These are phyloP conservation scores for Leptopilina boulardi DNA, from an alignment of 1,140 invertebrate species.

Conservation along the genomic window DNA sequence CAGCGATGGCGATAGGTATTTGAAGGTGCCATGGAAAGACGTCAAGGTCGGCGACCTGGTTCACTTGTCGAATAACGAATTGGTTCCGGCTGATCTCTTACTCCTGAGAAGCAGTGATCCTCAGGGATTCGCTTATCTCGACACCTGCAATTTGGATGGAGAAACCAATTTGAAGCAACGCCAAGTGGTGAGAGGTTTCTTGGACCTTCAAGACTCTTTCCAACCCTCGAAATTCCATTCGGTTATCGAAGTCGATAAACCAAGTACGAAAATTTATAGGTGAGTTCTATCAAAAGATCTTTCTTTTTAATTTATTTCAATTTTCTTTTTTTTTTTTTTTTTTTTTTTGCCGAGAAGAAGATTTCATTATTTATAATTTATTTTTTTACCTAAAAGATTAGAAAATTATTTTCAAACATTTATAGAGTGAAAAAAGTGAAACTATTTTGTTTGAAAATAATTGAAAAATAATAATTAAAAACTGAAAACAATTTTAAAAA, in stretches of 20 bases:
- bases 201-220: constrained; percentile 83
- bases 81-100: constrained; percentile 96
- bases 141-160: constrained; percentile 98
- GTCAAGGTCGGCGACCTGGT: constrained; percentile 95
- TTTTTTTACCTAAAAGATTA: too few relatives aligned
- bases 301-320: neutral
- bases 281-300: too few relatives aligned
- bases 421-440: too few relatives aligned
- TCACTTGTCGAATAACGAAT: constrained; percentile 96
- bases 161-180: constrained; percentile 99
- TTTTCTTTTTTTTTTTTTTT: neutral
- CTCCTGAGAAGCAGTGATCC: constrained; percentile 93
- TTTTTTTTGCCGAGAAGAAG: too few relatives aligned
- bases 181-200: constrained; percentile 85
- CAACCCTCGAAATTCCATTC: constrained; percentile 89
- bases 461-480: neutral
- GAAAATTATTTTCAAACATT: too few relatives aligned
- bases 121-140: constrained; percentile 96
- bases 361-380: too few relatives aligned
- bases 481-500: too few relatives aligned
- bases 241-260: constrained; percentile 92
- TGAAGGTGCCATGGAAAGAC: constrained; percentile 92
- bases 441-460: too few relatives aligned
- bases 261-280: constrained; percentile 95
- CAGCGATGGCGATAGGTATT: constrained; percentile 90